Conservation (phyloP, 2,888 invertebrate genomes). For the Chalcosyrphus nemorum region DNA sequence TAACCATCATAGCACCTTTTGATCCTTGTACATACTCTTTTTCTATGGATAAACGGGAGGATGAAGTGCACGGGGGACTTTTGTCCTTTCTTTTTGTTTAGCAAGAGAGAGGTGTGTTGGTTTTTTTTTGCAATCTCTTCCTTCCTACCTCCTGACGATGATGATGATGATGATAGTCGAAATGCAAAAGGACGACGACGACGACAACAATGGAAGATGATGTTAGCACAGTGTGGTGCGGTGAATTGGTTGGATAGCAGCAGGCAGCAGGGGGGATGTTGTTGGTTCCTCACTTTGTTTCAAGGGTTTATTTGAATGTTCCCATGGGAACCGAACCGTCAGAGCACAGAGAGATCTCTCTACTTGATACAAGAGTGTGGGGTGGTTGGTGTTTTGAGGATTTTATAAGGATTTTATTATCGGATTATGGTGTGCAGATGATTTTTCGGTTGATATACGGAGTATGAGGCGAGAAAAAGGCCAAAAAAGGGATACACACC, state of each 20-base stretch:
- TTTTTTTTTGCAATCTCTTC: background rate
- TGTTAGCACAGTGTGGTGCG: constrained; percentile 2
- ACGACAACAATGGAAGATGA: background rate
- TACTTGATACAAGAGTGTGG: background rate
- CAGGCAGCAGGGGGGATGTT: background rate
- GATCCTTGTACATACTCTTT: constrained; percentile 68
- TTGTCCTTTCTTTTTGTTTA: constrained; percentile 32
- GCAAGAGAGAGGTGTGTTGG: constrained; percentile 15
- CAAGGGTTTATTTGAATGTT: constrained; percentile 61
- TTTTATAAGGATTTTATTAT: constrained; percentile 72
- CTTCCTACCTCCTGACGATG: background rate
- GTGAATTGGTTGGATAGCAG: background rate
- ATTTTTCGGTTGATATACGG: constrained; percentile 62
- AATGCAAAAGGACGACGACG: constrained; percentile 36
- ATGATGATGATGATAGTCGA: constrained; percentile 54
- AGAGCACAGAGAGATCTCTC: constrained; percentile 24
- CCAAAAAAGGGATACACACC: constrained; percentile 46
- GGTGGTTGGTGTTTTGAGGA: constrained; percentile 32
- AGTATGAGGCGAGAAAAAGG: constrained; percentile 55
- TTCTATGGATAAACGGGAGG: constrained; percentile 9
- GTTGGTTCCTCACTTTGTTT: constrained; percentile 41
- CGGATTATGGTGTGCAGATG: constrained; percentile 72
- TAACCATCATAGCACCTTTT: constrained; percentile 71
- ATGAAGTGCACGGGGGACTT: constrained; percentile 21
- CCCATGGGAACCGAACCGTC: constrained; percentile 61